A percentile compares a stretch with the other conserved stretches of the same genome.
Conservation (phyloP, 1,140 invertebrate species). For the Polyergus mexicanus region DNA sequence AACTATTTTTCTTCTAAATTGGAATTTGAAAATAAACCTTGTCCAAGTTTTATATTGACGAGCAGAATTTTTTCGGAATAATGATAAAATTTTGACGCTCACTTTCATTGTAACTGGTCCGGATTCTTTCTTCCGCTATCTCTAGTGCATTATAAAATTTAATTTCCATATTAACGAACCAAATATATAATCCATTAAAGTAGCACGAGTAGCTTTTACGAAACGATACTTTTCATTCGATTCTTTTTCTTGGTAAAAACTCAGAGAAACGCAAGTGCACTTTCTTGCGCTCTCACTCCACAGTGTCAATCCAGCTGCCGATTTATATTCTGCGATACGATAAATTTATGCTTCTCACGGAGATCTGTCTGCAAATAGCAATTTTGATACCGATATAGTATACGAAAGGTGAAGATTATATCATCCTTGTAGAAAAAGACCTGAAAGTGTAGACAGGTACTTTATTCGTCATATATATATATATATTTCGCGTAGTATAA, state of each 20-base stretch:
- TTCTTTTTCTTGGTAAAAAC: slow-evolving; percentile 22
- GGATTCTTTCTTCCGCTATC: neutral
- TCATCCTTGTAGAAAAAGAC: neutral
- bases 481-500: neutral
- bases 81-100: neutral
- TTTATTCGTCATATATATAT: neutral
- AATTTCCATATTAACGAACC: neutral
- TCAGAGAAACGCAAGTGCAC: slow-evolving; percentile 18
- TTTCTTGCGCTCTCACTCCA: slow-evolving; percentile 33
- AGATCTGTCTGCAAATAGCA: slow-evolving; percentile 58
- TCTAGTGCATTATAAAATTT: neutral
- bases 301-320: slow-evolving; percentile 56
- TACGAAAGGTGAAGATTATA: neutral
- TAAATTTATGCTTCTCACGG: slow-evolving; percentile 55
- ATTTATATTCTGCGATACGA: slow-evolving; percentile 43
- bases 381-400: slow-evolving; percentile 40
- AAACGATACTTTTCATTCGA: neutral
- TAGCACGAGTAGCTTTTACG: neutral
- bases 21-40: slow-evolving; percentile 1
- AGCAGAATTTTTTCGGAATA: neutral
- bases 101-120: neutral
- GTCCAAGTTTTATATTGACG: slow-evolving; percentile 1
- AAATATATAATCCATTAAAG: slow-evolving; percentile 2
- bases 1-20: neutral
- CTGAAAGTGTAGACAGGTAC: slow-evolving; percentile 1